A percentile compares a stretch with the other conserved stretches of the same genome.
Evolutionary conservation across 1,140 invertebrate species (phyloP).

Genomic region (Magallana angulata): DNA sequence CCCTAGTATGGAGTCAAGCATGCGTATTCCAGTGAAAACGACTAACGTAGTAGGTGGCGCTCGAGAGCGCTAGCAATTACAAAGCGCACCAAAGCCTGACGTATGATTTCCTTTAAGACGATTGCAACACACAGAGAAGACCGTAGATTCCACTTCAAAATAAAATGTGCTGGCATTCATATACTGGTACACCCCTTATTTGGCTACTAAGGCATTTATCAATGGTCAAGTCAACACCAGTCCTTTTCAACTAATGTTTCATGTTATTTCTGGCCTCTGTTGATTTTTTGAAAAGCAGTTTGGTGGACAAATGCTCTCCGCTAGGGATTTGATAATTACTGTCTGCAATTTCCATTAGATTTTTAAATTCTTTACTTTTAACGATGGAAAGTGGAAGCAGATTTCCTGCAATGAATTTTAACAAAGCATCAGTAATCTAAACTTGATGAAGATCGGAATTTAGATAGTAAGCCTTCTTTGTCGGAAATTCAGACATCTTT

Average conservation of each 20-base stretch:
- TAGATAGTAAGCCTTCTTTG: neutral
- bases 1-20: too few species aligned
- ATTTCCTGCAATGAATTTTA: neutral
- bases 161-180: neutral
- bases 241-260: neutral
- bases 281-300: constrained; percentile 28
- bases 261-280: constrained; percentile 2
- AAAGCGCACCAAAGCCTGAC: neutral
- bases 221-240: neutral
- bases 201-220: too few species aligned
- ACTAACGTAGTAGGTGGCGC: too few species aligned
- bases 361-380: constrained; percentile 46
- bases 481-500: neutral
- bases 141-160: neutral
- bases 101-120: neutral
- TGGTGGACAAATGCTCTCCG: constrained; percentile 20
- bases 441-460: neutral
- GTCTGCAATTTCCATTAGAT: constrained; percentile 39
- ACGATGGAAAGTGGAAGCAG: constrained; percentile 33
- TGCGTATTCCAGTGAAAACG: too few species aligned
- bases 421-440: neutral
- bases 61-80: neutral
- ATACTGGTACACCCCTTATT: too few species aligned
- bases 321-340: constrained; percentile 33
- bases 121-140: neutral